Evolutionary conservation across 2,797 vertebrate species (phyloP).

Genomic region (Eupleurogrammus muticus): DNA sequence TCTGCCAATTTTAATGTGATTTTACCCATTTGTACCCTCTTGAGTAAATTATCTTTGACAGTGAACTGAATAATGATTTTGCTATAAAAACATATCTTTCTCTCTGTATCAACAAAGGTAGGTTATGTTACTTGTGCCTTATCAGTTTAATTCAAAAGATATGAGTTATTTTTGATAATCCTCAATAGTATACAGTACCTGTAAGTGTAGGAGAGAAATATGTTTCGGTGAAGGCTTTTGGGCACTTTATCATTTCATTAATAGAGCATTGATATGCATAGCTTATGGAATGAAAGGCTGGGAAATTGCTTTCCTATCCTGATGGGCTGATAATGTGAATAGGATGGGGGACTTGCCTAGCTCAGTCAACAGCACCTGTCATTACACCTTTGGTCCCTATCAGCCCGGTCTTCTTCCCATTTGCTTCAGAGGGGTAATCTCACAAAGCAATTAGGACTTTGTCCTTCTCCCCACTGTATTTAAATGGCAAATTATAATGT

Average conservation of each 20-base stretch:
- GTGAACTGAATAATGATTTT: conserved; percentile 30
- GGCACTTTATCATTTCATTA: conserved; percentile 81
- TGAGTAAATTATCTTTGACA: conserved; percentile 37
- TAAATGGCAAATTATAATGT: conserved; percentile 74
- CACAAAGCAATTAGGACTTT: conserved; percentile 75
- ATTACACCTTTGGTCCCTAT: conserved; percentile 81
- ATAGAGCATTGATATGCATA: conserved; percentile 79
- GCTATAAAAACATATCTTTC: conserved; percentile 3
- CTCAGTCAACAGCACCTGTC: conserved; percentile 81
- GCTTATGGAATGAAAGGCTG: conserved; percentile 75
- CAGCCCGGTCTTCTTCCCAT: conserved; percentile 69
- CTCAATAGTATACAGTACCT: conserved; percentile 35
- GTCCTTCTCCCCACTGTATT: conserved; percentile 68
- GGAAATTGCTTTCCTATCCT: conserved; percentile 77
- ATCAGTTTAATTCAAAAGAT: conserved; percentile 27
- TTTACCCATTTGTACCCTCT: conserved; percentile 31
- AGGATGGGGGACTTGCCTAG: conserved; percentile 69
- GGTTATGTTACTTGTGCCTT: conserved; percentile 18
- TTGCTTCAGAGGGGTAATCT: conserved; percentile 74
- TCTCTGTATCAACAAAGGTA: conserved; percentile 25
- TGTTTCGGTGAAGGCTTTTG: conserved; percentile 61
- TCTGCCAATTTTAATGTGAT: conserved; percentile 63
- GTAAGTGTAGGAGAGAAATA: conserved; percentile 53
- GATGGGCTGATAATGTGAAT: conserved; percentile 78
- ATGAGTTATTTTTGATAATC: conserved; percentile 53